Conservation (phyloP, 2,113 vertebrate genomes). For the Phyllopteryx taeniolatus region DNA sequence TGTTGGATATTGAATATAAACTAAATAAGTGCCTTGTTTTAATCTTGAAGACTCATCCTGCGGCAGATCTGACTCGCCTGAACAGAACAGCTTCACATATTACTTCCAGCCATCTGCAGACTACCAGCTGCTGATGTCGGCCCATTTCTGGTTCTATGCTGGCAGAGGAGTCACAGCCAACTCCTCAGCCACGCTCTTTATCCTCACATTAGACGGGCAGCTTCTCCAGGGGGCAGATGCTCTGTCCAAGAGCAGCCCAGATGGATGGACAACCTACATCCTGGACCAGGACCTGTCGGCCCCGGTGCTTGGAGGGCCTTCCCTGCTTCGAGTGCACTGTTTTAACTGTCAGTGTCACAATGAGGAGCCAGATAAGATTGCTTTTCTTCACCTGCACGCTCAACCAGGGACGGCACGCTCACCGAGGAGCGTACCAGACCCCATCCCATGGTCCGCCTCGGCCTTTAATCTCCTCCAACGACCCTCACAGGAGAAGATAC, state of each 20-base stretch:
- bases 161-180: constrained; percentile 38
- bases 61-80: background rate
- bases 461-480: constrained; percentile 78
- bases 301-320: constrained; percentile 60
- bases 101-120: constrained; percentile 81
- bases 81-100: constrained; percentile 74
- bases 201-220: constrained; percentile 47
- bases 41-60: constrained; percentile 66
- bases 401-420: constrained; percentile 53
- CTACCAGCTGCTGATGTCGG: constrained; percentile 72
- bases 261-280: constrained; percentile 78
- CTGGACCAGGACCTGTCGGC: constrained; percentile 50
- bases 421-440: constrained; percentile 51
- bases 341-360: constrained; percentile 70
- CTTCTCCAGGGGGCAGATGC: constrained; percentile 37
- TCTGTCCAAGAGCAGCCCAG: constrained; percentile 29
- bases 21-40: background rate
- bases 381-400: constrained; percentile 81
- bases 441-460: constrained; percentile 79
- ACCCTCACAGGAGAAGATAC: constrained; percentile 63
- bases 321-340: constrained; percentile 81
- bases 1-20: background rate
- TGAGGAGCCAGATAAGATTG: constrained; percentile 68
- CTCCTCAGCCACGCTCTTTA: constrained; percentile 40
- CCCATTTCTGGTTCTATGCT: constrained; percentile 86